Base-by-base conservation (phyloP, 2,888 invertebrate species). In the Sarcophaga rosellei region DNA sequence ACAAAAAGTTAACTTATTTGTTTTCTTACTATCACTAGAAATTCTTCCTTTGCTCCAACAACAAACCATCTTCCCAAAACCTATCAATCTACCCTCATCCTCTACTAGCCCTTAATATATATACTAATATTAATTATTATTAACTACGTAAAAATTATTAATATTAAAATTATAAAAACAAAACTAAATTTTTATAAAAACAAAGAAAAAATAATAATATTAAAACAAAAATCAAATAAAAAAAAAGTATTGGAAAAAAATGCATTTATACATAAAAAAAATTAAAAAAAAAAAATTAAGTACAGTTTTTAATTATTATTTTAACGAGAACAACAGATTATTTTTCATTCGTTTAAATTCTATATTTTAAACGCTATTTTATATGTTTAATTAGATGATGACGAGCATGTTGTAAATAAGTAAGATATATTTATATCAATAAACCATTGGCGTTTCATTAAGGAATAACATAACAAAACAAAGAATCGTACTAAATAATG, bases 181-280 rank as follows among this genome's bases (percentile, higher is more conserved):
- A 66, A 69, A 80, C 45, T 59, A 66, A 84, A 81, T 68, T 82
- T 86, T 86, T 83, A 86, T 83, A 84, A 86, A 86, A 78, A 68
- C 25, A 59, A 65, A 77, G 69, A 70, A 76, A 84, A 80, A 59
- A 69, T n/a, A n/a, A 69, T 77, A 69, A 77, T 78, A 70, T 70
- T 53, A 70, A 78, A 53, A 53, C 17, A 75, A 75, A 77, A 77
- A 77, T 62, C 62, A 84, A 83, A 79, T 68, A 74, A 80, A 85
- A 74, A 80, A 85, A 86, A 84, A 86, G 84, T 84, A 86, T 86
- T 86, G 86, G 86, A 86, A 81, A 77, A 25, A 85, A 86, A 86
- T 86, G 86, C 86, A 86, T 86, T 86, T 86, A 86, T 84, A 86
- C 74, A 86, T 80, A 76, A 83, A 85, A 76, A 53, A 63, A 74